Evolutionary conservation across 2,888 invertebrate genomes (phyloP).

Genomic region (Dynastes maya): DNA sequence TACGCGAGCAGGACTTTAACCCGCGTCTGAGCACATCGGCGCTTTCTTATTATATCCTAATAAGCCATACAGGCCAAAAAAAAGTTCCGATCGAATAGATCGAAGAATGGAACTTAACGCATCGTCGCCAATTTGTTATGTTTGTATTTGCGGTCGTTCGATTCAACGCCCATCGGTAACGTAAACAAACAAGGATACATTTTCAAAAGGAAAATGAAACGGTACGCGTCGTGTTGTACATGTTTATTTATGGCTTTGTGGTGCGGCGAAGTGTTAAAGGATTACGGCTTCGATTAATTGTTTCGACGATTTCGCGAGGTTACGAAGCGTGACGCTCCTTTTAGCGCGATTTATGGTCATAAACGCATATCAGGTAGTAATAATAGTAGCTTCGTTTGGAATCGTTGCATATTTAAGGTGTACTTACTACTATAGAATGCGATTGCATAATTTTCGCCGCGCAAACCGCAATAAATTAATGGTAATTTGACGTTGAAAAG

Average conservation of each 20-base stretch:
- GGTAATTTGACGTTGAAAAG: neutral
- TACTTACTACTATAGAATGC: neutral
- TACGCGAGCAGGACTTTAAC: neutral
- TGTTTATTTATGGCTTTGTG: conserved; percentile 8
- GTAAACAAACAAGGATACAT: conserved; percentile 11
- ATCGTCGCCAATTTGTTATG: neutral
- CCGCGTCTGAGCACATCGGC: neutral
- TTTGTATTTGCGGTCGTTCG: neutral
- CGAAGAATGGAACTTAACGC: neutral
- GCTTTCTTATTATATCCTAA: neutral
- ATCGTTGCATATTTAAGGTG: neutral
- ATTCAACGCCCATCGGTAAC: neutral
- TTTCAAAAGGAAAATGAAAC: neutral
- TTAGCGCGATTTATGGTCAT: neutral
- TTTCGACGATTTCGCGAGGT: conserved; percentile 4
- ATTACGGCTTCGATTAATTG: conserved; percentile 20
- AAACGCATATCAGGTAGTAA: neutral
- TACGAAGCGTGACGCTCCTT: conserved; percentile 2
- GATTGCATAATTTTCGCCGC: neutral
- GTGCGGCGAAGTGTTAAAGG: neutral
- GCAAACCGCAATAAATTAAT: neutral
- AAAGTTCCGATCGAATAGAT: neutral
- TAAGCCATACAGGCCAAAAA: neutral
- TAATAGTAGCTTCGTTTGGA: neutral
- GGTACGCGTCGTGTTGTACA: neutral